phyloP scores from a whole-genome alignment of 2,797 vertebrate genomes.

The Microhierax caerulescens region DNA sequence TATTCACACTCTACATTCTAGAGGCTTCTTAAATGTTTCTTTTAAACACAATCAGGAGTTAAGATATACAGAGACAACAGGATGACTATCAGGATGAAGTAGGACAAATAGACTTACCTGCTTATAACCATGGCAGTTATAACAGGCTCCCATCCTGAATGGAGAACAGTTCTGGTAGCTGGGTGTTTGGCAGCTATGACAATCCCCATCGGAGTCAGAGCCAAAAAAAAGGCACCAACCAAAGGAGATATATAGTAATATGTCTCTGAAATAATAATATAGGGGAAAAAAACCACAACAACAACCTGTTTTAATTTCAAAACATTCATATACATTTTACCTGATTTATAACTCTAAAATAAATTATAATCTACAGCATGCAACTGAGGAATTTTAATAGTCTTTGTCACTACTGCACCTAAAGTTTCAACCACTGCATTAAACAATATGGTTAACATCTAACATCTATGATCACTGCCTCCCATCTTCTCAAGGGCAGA shows the following conservation, averaged over 20 bases:
- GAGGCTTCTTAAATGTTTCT: neutral
- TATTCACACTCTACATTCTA: neutral
- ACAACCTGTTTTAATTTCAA: neutral
- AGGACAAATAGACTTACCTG: constrained; percentile 82
- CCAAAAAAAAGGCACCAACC: constrained; percentile 95
- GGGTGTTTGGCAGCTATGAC: constrained; percentile 95
- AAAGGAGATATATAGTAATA: constrained; percentile 89
- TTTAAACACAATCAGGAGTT: neutral
- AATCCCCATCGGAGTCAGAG: constrained; percentile 93
- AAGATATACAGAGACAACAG: neutral
- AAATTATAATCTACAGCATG: neutral
- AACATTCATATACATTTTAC: neutral
- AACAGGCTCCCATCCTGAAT: constrained; percentile 97
- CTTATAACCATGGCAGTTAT: constrained; percentile 97
- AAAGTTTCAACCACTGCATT: neutral
- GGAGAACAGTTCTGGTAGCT: constrained; percentile 92
- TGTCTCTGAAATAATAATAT: constrained; percentile 76
- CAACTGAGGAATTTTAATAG: neutral
- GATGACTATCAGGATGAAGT: neutral
- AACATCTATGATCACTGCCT: neutral
- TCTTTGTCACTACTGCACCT: neutral
- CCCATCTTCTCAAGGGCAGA: neutral
- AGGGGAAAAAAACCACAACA: neutral
- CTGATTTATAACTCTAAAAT: neutral
- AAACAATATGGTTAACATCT: neutral